phyloP scores from a whole-genome alignment of 2,888 invertebrate species.

The Therioaphis trifolii region DNA sequence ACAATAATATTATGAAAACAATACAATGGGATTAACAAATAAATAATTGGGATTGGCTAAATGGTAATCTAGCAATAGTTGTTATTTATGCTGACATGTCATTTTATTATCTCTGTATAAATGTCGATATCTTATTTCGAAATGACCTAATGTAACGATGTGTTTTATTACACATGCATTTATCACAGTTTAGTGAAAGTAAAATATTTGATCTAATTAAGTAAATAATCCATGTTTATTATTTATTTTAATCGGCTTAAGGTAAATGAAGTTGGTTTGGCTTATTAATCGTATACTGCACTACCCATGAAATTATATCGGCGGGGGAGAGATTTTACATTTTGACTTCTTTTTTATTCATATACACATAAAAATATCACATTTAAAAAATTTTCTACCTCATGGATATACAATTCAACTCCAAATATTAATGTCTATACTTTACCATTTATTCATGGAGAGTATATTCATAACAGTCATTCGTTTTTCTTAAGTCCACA shows the following conservation, averaged over 20 bases:
- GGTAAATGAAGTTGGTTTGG: too few relatives aligned
- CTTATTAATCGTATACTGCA: too few relatives aligned
- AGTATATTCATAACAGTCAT: too few relatives aligned
- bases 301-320: too few relatives aligned
- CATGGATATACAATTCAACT: too few relatives aligned
- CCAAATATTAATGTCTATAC: too few relatives aligned
- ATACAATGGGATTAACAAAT: conserved; percentile 15
- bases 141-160: background rate
- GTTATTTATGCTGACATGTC: background rate
- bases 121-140: conserved; percentile 17
- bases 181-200: conserved; percentile 5
- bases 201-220: background rate
- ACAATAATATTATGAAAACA: background rate
- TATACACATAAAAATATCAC: too few relatives aligned
- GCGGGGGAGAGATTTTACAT: too few relatives aligned
- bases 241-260: background rate
- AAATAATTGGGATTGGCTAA: background rate
- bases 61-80: background rate
- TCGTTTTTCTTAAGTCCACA: too few relatives aligned
- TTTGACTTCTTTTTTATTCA: too few relatives aligned
- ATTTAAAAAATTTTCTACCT: too few relatives aligned
- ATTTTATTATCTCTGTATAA: background rate
- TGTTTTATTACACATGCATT: conserved; percentile 11
- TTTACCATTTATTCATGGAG: too few relatives aligned
- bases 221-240: background rate